Conservation (phyloP, 2,888 invertebrate genomes). For the Sinodicranocentrus sp. region DNA sequence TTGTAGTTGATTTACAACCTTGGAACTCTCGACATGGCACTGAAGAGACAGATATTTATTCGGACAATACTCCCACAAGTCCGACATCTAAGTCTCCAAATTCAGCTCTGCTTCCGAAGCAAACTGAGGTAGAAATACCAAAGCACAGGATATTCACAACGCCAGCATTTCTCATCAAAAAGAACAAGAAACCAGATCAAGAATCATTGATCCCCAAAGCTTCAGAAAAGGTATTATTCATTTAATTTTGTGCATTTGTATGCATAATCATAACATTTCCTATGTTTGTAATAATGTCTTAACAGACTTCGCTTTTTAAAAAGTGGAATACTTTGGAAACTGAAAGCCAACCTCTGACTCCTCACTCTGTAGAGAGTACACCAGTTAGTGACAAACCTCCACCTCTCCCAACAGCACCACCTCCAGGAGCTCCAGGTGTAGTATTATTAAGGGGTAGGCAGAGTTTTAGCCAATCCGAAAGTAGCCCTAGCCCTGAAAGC, state of each 20-base stretch:
- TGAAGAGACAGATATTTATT: slow-evolving; percentile 22
- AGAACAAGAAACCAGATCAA: slow-evolving; percentile 24
- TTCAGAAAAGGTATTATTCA: slow-evolving; percentile 3
- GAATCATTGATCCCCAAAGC: slow-evolving; percentile 16
- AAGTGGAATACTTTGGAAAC: neutral
- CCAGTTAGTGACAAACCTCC: slow-evolving; percentile 18
- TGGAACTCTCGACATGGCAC: slow-evolving; percentile 52
- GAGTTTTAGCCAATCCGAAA: neutral
- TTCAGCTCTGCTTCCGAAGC: slow-evolving; percentile 52
- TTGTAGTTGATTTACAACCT: slow-evolving; percentile 62
- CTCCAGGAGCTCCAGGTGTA: slow-evolving; percentile 16
- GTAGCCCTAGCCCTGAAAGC: neutral
- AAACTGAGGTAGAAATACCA: slow-evolving; percentile 50
- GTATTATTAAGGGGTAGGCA: no score
- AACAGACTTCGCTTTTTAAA: neutral
- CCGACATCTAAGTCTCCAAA: slow-evolving; percentile 27
- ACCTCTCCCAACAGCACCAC: slow-evolving; percentile 4
- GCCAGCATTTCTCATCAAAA: slow-evolving; percentile 45
- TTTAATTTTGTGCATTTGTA: no score
- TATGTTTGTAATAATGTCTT: neutral
- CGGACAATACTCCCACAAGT: slow-evolving; percentile 25
- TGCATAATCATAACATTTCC: neutral
- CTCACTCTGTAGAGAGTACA: neutral
- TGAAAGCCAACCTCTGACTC: slow-evolving; percentile 7
- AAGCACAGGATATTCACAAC: slow-evolving; percentile 70